Evolutionary conservation across 2,888 invertebrate genomes (phyloP).

Genomic region (Epirrita christyi): DNA sequence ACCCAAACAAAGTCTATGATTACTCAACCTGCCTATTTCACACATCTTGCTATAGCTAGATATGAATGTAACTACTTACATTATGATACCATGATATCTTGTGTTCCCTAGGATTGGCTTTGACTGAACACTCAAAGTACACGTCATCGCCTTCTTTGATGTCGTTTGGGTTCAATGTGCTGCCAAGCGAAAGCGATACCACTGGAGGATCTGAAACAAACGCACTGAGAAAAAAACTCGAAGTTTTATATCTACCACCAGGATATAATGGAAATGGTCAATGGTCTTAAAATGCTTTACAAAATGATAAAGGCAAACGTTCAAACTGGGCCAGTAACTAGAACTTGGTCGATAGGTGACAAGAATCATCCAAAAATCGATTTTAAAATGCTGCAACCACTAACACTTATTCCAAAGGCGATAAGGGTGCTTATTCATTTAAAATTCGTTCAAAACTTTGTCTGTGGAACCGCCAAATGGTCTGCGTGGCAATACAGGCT

Average conservation of each 20-base stretch:
- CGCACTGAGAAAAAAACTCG: background rate
- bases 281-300: too few relatives aligned
- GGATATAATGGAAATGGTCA: too few relatives aligned
- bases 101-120: slow-evolving; percentile 93
- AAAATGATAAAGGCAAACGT: slow-evolving; percentile 1
- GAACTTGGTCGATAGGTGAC: slow-evolving; percentile 2
- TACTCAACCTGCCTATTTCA: background rate
- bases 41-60: background rate
- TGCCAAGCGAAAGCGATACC: slow-evolving; percentile 92
- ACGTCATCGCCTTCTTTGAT: slow-evolving; percentile 97
- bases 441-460: slow-evolving; percentile 34
- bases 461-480: slow-evolving; percentile 29
- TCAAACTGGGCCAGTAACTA: slow-evolving; percentile 9
- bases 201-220: slow-evolving; percentile 90
- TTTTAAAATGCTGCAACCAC: slow-evolving; percentile 1
- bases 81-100: slow-evolving; percentile 96
- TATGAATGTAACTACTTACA: slow-evolving; percentile 81
- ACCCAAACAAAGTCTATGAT: background rate
- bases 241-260: slow-evolving; percentile 2
- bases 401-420: slow-evolving; percentile 18
- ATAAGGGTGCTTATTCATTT: slow-evolving; percentile 27
- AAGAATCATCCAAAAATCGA: slow-evolving; percentile 10
- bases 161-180: slow-evolving; percentile 93
- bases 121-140: slow-evolving; percentile 94
- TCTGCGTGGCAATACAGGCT: slow-evolving; percentile 27